Percentiles rank a stretch among this genome's conserved stretches.
Evolutionary conservation across 2,888 invertebrate genomes (phyloP).

Genomic region (Rhagonycha fulva): DNA sequence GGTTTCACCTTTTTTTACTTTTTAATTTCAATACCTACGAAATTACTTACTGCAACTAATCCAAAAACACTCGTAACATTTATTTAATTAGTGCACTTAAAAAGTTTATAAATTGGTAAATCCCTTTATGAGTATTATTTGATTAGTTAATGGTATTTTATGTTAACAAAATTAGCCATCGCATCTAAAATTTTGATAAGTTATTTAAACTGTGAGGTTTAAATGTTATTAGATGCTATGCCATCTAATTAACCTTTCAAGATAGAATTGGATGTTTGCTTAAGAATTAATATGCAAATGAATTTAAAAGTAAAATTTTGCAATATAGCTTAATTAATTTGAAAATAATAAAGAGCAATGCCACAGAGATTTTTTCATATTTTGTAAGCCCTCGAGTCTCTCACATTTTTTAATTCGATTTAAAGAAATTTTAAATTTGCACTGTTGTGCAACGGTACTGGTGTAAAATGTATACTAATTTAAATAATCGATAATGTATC

Average conservation of each 20-base stretch:
- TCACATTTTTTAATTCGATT: background rate
- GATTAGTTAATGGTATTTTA: background rate
- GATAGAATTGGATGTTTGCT: background rate
- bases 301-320: background rate
- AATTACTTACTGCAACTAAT: too few species aligned
- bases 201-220: background rate
- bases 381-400: background rate
- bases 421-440: background rate
- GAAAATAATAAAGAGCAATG: background rate
- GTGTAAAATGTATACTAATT: background rate
- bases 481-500: background rate
- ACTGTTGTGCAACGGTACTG: background rate
- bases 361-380: background rate
- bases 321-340: background rate
- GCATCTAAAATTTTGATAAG: background rate
- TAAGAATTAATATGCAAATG: background rate
- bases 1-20: background rate
- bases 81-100: too few species aligned
- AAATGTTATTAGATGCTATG: background rate
- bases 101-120: too few species aligned
- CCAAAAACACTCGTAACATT: too few species aligned
- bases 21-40: too few species aligned
- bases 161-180: background rate
- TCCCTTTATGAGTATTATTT: background rate
- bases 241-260: background rate